Evolutionary conservation across 1,140 invertebrate species (phyloP).

Genomic region (Chironomus tepperi): DNA sequence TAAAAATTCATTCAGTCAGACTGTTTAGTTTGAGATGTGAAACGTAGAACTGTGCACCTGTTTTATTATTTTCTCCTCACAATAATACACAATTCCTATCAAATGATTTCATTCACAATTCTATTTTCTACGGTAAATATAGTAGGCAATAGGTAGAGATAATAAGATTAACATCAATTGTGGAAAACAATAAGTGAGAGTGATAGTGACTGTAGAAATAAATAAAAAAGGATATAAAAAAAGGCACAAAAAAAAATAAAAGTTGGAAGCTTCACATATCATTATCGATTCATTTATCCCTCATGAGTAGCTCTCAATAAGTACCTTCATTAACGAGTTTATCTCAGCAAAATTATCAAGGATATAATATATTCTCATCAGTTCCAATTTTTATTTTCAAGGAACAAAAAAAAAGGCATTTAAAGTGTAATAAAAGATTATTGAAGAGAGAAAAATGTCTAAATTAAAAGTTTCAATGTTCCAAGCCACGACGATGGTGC

Average conservation of each 20-base stretch:
- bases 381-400: too few relatives aligned
- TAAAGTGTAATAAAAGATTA: background rate
- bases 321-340: slow-evolving; percentile 8
- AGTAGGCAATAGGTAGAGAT: too few relatives aligned
- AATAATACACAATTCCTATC: background rate
- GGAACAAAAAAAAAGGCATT: background rate
- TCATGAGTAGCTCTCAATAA: background rate
- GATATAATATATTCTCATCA: background rate
- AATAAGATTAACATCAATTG: too few relatives aligned
- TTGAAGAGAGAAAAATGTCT: background rate
- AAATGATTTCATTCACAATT: too few relatives aligned
- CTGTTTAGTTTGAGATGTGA: background rate
- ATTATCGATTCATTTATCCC: slow-evolving; percentile 4
- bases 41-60: background rate
- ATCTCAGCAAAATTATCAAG: background rate
- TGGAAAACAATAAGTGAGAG: background rate
- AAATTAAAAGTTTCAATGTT: background rate
- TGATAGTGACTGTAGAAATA: background rate
- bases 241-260: background rate
- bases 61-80: background rate
- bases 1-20: background rate
- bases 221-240: background rate
- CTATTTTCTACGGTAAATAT: too few relatives aligned
- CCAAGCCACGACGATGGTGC: background rate
- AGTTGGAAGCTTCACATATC: background rate